Evolutionary conservation across 2,888 invertebrate genomes (phyloP).

Genomic region (Platycnemis pennipes): DNA sequence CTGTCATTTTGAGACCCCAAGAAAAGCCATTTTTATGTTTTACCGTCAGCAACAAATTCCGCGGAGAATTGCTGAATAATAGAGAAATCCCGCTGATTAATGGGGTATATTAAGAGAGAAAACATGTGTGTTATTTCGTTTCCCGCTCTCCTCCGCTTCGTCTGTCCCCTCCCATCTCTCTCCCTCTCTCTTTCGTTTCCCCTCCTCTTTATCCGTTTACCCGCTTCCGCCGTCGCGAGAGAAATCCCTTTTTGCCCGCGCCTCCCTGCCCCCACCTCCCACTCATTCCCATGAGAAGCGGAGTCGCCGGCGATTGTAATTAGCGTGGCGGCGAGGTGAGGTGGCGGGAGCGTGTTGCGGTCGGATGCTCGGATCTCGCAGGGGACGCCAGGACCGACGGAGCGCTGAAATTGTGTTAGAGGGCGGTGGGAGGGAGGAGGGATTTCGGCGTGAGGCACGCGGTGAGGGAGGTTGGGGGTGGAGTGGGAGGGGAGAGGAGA

Average conservation of each 20-base stretch:
- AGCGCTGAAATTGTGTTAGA: conserved; percentile 24
- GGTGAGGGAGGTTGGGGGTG: background rate
- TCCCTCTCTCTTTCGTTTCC: background rate
- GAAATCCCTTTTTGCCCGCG: conserved; percentile 4
- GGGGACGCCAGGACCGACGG: background rate
- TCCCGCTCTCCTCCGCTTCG: background rate
- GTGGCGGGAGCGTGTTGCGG: background rate
- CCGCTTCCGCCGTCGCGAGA: background rate
- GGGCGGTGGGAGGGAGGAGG: background rate
- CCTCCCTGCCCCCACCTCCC: background rate
- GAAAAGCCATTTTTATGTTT: no score
- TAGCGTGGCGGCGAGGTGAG: background rate
- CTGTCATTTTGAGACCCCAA: no score
- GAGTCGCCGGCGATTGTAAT: conserved; percentile 34
- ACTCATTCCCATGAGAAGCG: background rate
- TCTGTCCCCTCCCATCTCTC: background rate
- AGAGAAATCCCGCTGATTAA: no score
- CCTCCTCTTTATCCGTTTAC: background rate
- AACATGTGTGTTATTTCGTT: background rate
- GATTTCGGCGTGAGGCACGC: no score
- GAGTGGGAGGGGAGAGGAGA: background rate
- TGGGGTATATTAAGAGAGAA: background rate
- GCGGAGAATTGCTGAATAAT: background rate
- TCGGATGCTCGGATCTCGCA: background rate
- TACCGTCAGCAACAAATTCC: no score